phyloP scores from a whole-genome alignment of 1,140 invertebrate species.

The Microvelia longipes region DNA sequence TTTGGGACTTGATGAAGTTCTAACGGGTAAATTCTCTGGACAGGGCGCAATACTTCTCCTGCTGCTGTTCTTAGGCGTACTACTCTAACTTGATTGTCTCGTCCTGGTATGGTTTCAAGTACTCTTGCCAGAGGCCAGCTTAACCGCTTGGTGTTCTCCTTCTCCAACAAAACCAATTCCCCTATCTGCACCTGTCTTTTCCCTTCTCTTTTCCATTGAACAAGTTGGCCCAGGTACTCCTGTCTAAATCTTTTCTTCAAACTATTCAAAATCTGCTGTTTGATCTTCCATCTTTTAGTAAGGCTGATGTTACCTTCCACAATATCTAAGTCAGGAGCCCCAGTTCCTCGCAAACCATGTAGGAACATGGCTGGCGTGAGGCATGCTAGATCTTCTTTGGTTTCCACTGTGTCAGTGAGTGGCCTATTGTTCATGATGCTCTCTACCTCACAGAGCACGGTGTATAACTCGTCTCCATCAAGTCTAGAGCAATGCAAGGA shows the following conservation, averaged over 20 bases:
- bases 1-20: constrained; percentile 3
- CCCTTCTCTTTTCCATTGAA: not conserved
- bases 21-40: constrained; percentile 6
- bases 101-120: constrained; percentile 18
- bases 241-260: constrained; percentile 5
- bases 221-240: constrained; percentile 10
- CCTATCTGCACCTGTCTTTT: not conserved
- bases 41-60: constrained; percentile 11
- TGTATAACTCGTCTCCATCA: constrained; percentile 25
- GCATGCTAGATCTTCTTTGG: constrained; percentile 15
- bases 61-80: constrained; percentile 17
- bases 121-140: constrained; percentile 24
- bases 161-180: constrained; percentile 20
- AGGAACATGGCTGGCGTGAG: constrained; percentile 22
- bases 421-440: constrained; percentile 26
- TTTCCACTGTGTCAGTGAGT: constrained; percentile 25
- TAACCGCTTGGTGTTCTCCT: constrained; percentile 19
- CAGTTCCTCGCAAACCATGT: constrained; percentile 17
- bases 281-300: not conserved
- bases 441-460: constrained; percentile 25
- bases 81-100: constrained; percentile 19
- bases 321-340: constrained; percentile 16
- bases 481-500: constrained; percentile 22
- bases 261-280: not conserved
- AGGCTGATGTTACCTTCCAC: constrained; percentile 1